phyloP scores from a whole-genome alignment of 2,113 vertebrate species.

The Phylloscopus trochiloides region DNA sequence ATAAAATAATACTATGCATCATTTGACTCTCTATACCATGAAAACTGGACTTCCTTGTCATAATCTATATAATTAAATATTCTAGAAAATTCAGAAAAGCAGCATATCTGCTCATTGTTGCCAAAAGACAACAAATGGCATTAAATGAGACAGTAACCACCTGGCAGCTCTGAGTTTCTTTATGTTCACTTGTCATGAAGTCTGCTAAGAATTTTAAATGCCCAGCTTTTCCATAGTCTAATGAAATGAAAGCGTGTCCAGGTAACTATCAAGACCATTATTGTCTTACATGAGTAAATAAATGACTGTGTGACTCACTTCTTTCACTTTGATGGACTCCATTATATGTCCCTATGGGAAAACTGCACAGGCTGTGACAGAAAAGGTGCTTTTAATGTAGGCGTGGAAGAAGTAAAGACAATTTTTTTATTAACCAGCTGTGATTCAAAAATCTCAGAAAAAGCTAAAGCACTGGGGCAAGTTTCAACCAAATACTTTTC shows the following conservation, averaged over 20 bases:
- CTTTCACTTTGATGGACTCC: constrained; percentile 17
- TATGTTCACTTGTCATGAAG: not conserved
- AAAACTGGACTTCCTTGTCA: not conserved
- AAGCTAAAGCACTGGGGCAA: not conserved
- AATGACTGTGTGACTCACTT: constrained; percentile 15
- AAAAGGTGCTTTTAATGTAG: constrained; percentile 27
- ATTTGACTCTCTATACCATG: not conserved
- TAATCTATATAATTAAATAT: not conserved
- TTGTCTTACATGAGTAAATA: constrained; percentile 60
- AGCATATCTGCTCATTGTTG: not conserved
- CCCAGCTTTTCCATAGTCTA: not conserved
- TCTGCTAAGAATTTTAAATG: not conserved
- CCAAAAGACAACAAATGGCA: not conserved
- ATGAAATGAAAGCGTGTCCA: not conserved
- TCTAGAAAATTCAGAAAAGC: not conserved
- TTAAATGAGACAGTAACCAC: not conserved
- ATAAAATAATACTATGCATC: not conserved
- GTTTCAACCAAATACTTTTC: not conserved
- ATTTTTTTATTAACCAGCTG: not conserved
- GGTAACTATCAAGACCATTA: constrained; percentile 29
- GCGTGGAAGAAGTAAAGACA: not conserved
- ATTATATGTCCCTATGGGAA: constrained; percentile 46
- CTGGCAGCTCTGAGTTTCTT: not conserved
- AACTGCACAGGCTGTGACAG: not conserved
- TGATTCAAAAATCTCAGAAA: not conserved